Conservation (phyloP, 2,888 invertebrate genomes). For the Epistrophella euchroma region DNA sequence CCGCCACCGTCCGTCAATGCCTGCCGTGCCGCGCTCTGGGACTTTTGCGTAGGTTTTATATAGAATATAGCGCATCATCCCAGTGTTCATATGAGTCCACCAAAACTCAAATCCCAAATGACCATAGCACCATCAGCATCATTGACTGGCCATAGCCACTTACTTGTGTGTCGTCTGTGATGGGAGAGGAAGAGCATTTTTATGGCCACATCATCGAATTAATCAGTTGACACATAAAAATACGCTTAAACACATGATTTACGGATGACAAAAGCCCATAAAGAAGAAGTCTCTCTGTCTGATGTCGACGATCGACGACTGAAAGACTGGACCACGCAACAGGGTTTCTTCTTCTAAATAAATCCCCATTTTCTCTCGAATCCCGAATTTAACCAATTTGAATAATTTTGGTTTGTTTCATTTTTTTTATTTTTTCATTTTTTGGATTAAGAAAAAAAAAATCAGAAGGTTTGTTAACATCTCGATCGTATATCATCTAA, state of each 20-base stretch:
- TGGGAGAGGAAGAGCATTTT: conserved; percentile 33
- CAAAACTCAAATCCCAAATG: conserved; percentile 34
- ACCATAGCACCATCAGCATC: conserved; percentile 34
- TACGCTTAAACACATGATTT: conserved; percentile 76
- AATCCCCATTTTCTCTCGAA: conserved; percentile 4
- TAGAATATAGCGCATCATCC: conserved; percentile 18
- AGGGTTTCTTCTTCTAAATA: conserved; percentile 40
- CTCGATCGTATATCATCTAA: conserved; percentile 75
- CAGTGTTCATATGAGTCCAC: background rate
- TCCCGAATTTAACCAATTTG: conserved; percentile 47
- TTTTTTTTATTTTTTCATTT: conserved; percentile 3
- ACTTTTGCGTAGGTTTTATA: conserved; percentile 69
- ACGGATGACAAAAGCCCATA: conserved; percentile 74
- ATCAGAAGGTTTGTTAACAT: conserved; percentile 69
- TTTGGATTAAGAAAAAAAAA: conserved; percentile 6
- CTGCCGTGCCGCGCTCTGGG: conserved; percentile 37
- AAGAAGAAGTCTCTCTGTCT: conserved; percentile 66
- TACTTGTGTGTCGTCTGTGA: conserved; percentile 18
- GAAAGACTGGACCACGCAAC: conserved; percentile 69
- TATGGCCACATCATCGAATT: conserved; percentile 75
- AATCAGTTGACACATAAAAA: conserved; percentile 76
- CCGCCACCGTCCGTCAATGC: conserved; percentile 37
- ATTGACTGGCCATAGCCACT: conserved; percentile 25
- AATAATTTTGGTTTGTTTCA: conserved; percentile 38
- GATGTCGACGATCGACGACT: conserved; percentile 28